Conservation (phyloP, 2,888 invertebrate genomes). For the Asteroscopus sphinx region DNA sequence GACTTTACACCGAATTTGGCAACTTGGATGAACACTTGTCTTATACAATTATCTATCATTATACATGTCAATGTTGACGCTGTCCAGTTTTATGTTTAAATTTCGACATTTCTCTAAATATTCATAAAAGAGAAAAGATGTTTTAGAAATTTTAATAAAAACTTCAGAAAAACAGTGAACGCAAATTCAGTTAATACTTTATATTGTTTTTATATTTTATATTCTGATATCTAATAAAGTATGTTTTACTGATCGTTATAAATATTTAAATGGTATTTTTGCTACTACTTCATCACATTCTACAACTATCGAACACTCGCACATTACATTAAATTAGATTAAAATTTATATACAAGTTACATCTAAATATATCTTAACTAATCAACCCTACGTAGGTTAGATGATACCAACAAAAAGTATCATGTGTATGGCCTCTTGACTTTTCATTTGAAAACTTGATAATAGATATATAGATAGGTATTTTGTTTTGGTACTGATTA, state of each 20-base stretch:
- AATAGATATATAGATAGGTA: constrained; percentile 52
- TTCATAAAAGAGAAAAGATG: constrained; percentile 39
- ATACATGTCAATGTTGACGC: constrained; percentile 59
- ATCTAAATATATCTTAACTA: constrained; percentile 82
- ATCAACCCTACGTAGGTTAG: constrained; percentile 74
- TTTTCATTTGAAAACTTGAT: constrained; percentile 54
- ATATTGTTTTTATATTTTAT: constrained; percentile 16
- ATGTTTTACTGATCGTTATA: constrained; percentile 65
- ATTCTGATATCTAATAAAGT: constrained; percentile 33
- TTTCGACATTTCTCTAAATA: constrained; percentile 38
- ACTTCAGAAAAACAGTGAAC: constrained; percentile 28
- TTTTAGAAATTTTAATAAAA: constrained; percentile 45
- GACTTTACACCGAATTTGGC: constrained; percentile 87
- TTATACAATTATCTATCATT: constrained; percentile 64
- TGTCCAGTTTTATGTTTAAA: constrained; percentile 40
- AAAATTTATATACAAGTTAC: constrained; percentile 88
- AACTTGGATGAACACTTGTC: constrained; percentile 86
- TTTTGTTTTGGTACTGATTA: constrained; percentile 55
- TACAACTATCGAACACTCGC: constrained; percentile 89
- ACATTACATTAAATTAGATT: constrained; percentile 86
- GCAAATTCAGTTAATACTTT: constrained; percentile 28
- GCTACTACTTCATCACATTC: constrained; percentile 84
- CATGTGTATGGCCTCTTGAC: constrained; percentile 80
- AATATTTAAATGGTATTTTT: constrained; percentile 71
- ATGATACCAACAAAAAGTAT: constrained; percentile 72